Evolutionary conservation across 35 echinoderm and acorn worm genomes (phyloP).

Genomic region (Hemicentrotus pulcherrimus): DNA sequence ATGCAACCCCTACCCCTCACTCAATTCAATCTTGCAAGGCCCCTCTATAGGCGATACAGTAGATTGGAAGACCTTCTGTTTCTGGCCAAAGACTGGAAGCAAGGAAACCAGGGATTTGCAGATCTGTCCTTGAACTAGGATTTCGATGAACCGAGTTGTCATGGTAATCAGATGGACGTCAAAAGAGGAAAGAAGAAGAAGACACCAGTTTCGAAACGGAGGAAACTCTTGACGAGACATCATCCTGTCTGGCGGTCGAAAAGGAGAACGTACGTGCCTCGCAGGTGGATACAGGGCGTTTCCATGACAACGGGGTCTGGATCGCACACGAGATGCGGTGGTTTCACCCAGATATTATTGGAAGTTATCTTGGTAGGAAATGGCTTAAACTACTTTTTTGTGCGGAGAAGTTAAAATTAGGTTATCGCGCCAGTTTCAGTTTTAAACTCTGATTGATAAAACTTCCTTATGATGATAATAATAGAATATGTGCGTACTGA

Average conservation of each 20-base stretch:
- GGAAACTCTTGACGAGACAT: not conserved
- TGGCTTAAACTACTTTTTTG: not conserved
- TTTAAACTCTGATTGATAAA: no score
- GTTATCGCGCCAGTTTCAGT: not conserved
- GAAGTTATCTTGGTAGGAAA: not conserved
- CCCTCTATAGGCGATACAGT: not conserved
- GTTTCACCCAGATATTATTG: not conserved
- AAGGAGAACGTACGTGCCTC: not conserved
- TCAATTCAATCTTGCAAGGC: not conserved
- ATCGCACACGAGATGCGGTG: not conserved
- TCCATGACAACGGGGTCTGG: not conserved
- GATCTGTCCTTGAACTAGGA: not conserved
- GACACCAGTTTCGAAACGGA: slow-evolving; percentile 1
- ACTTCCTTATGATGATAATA: not conserved
- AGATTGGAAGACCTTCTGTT: not conserved
- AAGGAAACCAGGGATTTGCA: not conserved
- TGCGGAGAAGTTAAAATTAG: not conserved
- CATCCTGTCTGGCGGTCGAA: not conserved
- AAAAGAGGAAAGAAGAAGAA: not conserved
- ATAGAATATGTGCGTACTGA: no score
- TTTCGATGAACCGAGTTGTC: not conserved
- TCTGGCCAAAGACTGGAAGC: not conserved
- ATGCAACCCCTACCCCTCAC: not conserved
- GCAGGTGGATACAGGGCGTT: not conserved
- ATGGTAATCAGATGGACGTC: not conserved